Percentiles rank a stretch among this genome's conserved stretches.
Conservation (phyloP, 2,888 invertebrate genomes). For the Himalopsyche kuldschensis region DNA sequence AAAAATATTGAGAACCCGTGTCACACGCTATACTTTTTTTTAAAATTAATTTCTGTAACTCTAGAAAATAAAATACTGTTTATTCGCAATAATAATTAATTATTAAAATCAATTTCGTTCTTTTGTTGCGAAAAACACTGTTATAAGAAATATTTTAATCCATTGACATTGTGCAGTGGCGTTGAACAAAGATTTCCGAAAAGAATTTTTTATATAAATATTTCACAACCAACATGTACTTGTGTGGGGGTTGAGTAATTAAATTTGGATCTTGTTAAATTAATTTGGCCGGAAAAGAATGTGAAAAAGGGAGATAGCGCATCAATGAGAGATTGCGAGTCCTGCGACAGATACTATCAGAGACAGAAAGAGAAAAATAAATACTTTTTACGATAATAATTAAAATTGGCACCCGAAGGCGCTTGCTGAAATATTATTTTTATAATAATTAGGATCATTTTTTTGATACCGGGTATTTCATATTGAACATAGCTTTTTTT, state of each 20-base stretch:
- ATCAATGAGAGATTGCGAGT: background rate
- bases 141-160: no score
- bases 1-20: no score
- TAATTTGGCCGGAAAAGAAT: background rate
- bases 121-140: no score
- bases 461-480: no score
- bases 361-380: background rate
- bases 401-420: background rate
- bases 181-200: no score
- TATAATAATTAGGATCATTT: background rate
- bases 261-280: constrained; percentile 1
- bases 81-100: no score
- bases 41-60: no score
- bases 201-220: background rate
- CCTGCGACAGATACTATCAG: background rate
- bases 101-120: no score
- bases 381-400: background rate
- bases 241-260: background rate
- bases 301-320: background rate
- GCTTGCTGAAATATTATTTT: background rate
- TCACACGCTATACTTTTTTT: no score
- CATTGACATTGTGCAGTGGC: no score
- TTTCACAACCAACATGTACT: background rate
- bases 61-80: no score
- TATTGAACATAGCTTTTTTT: no score